Percentiles rank a stretch among this genome's conserved stretches.
phyloP scores from a whole-genome alignment of 2,797 vertebrate genomes.

The Neosilurus hyrtlii region DNA sequence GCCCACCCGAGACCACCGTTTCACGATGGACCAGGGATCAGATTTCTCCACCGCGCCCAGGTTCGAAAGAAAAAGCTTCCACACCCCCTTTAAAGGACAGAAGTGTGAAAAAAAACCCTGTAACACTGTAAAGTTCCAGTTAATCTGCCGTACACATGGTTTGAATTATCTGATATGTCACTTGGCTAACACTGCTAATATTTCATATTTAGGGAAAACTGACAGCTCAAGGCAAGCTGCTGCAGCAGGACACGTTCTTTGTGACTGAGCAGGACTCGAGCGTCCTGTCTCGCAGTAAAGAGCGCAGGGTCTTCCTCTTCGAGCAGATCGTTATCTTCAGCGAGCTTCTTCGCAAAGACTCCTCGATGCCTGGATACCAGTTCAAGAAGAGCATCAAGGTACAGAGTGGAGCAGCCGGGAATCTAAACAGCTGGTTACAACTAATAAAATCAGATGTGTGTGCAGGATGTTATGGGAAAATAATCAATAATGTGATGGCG shows the following conservation, averaged over 20 bases:
- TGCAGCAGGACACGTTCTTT: slow-evolving; percentile 96
- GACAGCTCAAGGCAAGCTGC: slow-evolving; percentile 91
- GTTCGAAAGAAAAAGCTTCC: neutral
- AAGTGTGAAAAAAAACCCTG: neutral
- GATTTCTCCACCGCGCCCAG: neutral
- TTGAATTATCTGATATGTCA: neutral
- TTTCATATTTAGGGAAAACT: slow-evolving; percentile 81
- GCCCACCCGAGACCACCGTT: neutral
- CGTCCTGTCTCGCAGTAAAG: slow-evolving; percentile 90
- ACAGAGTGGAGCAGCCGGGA: neutral
- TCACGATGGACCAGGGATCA: neutral
- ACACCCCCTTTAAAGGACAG: neutral
- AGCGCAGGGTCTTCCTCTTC: slow-evolving; percentile 92
- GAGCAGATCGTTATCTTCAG: slow-evolving; percentile 97
- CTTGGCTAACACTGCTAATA: neutral
- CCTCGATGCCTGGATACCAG: slow-evolving; percentile 88
- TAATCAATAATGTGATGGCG: neutral
- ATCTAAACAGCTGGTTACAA: neutral
- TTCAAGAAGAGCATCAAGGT: slow-evolving; percentile 83
- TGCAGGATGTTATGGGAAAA: neutral
- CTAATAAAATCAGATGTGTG: too few relatives aligned
- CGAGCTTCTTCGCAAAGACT: slow-evolving; percentile 90
- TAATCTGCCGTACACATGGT: neutral
- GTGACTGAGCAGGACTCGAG: slow-evolving; percentile 92
- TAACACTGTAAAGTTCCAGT: neutral